phyloP scores from a whole-genome alignment of 2,797 vertebrate species.

The Labroides dimidiatus region DNA sequence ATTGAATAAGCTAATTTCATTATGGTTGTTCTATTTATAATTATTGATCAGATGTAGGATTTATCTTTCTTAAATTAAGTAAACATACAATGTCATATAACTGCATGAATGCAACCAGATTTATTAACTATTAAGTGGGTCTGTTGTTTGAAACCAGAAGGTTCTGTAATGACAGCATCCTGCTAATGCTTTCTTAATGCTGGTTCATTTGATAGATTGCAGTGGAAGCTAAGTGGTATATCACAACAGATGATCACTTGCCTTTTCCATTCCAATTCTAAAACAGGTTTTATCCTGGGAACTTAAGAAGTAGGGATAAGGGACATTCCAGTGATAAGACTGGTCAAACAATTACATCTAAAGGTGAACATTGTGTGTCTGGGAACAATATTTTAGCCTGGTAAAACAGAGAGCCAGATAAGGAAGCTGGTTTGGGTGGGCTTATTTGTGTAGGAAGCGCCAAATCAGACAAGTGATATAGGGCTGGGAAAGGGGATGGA shows the following conservation, averaged over 20 bases:
- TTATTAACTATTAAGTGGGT: background rate
- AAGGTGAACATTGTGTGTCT: conserved; percentile 38
- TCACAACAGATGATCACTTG: background rate
- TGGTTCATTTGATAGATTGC: conserved; percentile 17
- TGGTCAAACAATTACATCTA: conserved; percentile 29
- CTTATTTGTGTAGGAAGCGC: conserved; percentile 35
- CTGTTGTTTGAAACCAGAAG: background rate
- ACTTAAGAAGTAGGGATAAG: conserved; percentile 10
- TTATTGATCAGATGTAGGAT: background rate
- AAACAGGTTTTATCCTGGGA: conserved; percentile 15
- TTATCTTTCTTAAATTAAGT: background rate
- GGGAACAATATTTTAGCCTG: conserved; percentile 61
- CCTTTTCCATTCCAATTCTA: conserved; percentile 16
- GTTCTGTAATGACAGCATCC: conserved; percentile 18
- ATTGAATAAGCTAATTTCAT: conserved; percentile 14
- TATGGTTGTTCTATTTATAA: background rate
- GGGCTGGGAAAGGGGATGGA: conserved; percentile 20
- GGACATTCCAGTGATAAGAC: background rate
- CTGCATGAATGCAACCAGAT: background rate
- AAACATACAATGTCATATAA: background rate
- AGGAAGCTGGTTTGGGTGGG: conserved; percentile 40
- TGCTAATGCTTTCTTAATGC: background rate
- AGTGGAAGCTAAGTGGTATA: conserved; percentile 1
- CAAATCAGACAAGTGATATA: conserved; percentile 45
- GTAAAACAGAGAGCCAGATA: conserved; percentile 72